Conservation (phyloP, 2,888 invertebrate species). For the Dilophus febrilis region DNA sequence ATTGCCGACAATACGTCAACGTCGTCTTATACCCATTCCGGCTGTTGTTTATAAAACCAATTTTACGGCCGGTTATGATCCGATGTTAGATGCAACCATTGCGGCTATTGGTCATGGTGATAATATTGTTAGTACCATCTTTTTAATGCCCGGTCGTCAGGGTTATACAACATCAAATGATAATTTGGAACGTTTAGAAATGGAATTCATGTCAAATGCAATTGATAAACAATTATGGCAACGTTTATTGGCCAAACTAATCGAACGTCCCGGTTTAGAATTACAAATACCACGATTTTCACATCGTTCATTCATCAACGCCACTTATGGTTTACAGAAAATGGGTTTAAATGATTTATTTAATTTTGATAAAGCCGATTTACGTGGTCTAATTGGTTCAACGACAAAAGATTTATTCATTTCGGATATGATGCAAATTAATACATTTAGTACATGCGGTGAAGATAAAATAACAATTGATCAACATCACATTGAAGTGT, state of each 20-base stretch:
- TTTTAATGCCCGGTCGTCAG: slow-evolving; percentile 74
- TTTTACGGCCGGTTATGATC: slow-evolving; percentile 73
- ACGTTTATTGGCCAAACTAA: slow-evolving; percentile 50
- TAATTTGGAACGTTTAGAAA: slow-evolving; percentile 56
- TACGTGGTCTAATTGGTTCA: slow-evolving; percentile 64
- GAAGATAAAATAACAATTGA: slow-evolving; percentile 53
- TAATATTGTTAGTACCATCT: slow-evolving; percentile 57
- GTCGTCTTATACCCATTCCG: slow-evolving; percentile 66
- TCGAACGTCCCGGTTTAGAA: slow-evolving; percentile 61
- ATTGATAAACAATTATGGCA: slow-evolving; percentile 56
- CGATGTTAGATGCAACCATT: slow-evolving; percentile 66
- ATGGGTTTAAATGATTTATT: slow-evolving; percentile 74
- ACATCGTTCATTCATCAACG: slow-evolving; percentile 66
- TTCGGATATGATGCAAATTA: slow-evolving; percentile 70
- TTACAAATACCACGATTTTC: slow-evolving; percentile 71
- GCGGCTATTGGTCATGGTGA: slow-evolving; percentile 56
- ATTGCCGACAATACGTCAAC: slow-evolving; percentile 58
- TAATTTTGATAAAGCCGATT: slow-evolving; percentile 55
- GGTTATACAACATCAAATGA: slow-evolving; percentile 64
- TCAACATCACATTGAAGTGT: slow-evolving; percentile 68
- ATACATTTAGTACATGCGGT: slow-evolving; percentile 69
- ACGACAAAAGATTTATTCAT: slow-evolving; percentile 59
- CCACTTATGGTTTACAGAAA: slow-evolving; percentile 55
- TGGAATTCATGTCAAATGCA: slow-evolving; percentile 46
- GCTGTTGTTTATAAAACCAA: slow-evolving; percentile 54